Percentiles rank a stretch among this genome's conserved stretches.
phyloP scores from a whole-genome alignment of 1,140 invertebrate genomes.

The Polypedilum vanderplanki region DNA sequence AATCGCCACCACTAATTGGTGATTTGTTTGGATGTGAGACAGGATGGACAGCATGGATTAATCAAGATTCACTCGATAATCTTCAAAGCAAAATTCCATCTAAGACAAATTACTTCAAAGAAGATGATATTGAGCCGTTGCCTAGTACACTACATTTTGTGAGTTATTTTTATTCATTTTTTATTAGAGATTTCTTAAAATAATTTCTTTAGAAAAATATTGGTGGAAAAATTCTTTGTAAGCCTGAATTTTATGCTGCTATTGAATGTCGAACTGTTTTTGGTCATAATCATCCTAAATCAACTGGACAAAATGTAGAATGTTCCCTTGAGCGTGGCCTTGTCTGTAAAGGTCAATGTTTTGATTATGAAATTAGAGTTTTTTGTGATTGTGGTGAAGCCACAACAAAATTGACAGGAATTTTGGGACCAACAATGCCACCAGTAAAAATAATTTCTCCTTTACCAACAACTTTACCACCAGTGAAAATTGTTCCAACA shows the following conservation, averaged over 20 bases:
- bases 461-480: constrained; percentile 31
- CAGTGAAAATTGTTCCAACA: no score
- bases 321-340: constrained; percentile 67
- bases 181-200: constrained; percentile 6
- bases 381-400: constrained; percentile 54
- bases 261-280: constrained; percentile 66
- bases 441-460: constrained; percentile 32
- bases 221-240: constrained; percentile 45
- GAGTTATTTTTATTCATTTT: constrained; percentile 26
- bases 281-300: constrained; percentile 54
- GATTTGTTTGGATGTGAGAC: constrained; percentile 45
- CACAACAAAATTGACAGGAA: constrained; percentile 20
- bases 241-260: constrained; percentile 53
- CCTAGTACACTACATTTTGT: neutral
- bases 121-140: constrained; percentile 31
- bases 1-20: neutral
- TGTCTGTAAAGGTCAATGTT: constrained; percentile 53
- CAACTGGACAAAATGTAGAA: constrained; percentile 62
- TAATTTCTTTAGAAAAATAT: constrained; percentile 33
- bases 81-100: constrained; percentile 27
- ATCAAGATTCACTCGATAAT: constrained; percentile 48
- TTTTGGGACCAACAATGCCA: neutral
- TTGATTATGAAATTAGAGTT: constrained; percentile 67
- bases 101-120: constrained; percentile 36
- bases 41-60: constrained; percentile 73